A percentile compares a stretch with the other conserved stretches of the same genome.
Evolutionary conservation across 2,888 invertebrate species (phyloP).

Genomic region (Mayetiola destructor): DNA sequence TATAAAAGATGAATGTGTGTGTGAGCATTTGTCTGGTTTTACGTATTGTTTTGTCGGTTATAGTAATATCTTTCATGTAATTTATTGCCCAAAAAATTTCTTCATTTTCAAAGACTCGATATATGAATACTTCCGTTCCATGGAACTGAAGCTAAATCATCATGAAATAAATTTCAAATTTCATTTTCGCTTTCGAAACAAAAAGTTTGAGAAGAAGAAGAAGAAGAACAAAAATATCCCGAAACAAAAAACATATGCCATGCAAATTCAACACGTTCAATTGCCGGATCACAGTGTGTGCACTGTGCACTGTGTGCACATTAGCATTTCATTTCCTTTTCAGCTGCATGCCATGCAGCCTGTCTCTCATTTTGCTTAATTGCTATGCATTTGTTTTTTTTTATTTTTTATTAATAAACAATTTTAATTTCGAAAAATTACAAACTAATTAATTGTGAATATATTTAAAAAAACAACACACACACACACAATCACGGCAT

Average conservation of each 20-base stretch:
- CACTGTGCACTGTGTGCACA: too few relatives aligned
- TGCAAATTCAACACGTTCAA: conserved; percentile 1
- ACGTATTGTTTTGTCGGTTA: too few relatives aligned
- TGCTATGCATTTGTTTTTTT: not conserved
- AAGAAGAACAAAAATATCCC: too few relatives aligned
- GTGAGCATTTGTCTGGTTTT: too few relatives aligned
- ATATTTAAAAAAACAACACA: not conserved
- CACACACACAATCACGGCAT: not conserved
- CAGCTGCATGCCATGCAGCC: not conserved
- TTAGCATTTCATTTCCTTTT: not conserved
- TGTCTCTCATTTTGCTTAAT: not conserved
- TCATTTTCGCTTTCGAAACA: not conserved
- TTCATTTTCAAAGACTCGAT: not conserved
- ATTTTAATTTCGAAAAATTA: too few relatives aligned
- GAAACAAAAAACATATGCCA: conserved; percentile 2
- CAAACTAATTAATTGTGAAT: conserved; percentile 3
- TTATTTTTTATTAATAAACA: too few relatives aligned
- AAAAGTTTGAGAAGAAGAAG: too few relatives aligned
- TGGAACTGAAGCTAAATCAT: not conserved
- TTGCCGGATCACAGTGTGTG: not conserved
- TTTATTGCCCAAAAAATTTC: not conserved
- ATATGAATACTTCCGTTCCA: conserved; percentile 9
- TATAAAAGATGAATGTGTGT: too few relatives aligned
- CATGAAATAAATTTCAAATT: not conserved
- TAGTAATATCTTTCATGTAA: too few relatives aligned